Conservation (phyloP, 2,888 invertebrate genomes). For the Torymus tubicola region DNA sequence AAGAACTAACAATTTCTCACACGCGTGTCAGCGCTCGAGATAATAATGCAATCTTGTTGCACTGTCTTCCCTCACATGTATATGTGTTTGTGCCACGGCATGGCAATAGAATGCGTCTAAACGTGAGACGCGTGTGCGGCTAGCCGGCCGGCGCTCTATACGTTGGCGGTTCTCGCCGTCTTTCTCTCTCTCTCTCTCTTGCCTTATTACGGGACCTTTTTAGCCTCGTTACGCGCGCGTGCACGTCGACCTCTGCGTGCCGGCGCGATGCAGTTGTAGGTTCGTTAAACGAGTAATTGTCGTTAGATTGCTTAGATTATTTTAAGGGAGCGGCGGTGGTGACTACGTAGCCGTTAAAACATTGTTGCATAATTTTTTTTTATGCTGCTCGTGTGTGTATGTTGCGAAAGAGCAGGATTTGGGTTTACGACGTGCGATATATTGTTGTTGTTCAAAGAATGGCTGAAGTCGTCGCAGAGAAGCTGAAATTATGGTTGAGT, state of each 20-base stretch:
- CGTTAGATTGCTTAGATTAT: not conserved
- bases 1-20: too few species aligned
- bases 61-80: constrained; percentile 13
- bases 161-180: not conserved
- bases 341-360: too few species aligned
- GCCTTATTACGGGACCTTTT: not conserved
- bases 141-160: not conserved
- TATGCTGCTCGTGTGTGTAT: too few species aligned
- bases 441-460: too few species aligned
- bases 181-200: constrained; percentile 4
- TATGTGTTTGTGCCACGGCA: constrained; percentile 48
- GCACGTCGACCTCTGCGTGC: not conserved
- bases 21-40: constrained; percentile 19
- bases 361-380: too few species aligned
- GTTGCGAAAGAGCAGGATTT: too few species aligned
- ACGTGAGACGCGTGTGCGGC: not conserved
- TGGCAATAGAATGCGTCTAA: not conserved
- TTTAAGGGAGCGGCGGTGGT: not conserved
- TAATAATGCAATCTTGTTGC: constrained; percentile 61
- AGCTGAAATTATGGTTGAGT: too few species aligned
- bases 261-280: not conserved
- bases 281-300: not conserved
- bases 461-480: too few species aligned
- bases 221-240: constrained; percentile 10
- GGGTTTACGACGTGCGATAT: too few species aligned